These are phyloP conservation scores for Parasteatoda lunata DNA, from an alignment of 2,888 invertebrate genomes.

Conservation along the genomic window DNA sequence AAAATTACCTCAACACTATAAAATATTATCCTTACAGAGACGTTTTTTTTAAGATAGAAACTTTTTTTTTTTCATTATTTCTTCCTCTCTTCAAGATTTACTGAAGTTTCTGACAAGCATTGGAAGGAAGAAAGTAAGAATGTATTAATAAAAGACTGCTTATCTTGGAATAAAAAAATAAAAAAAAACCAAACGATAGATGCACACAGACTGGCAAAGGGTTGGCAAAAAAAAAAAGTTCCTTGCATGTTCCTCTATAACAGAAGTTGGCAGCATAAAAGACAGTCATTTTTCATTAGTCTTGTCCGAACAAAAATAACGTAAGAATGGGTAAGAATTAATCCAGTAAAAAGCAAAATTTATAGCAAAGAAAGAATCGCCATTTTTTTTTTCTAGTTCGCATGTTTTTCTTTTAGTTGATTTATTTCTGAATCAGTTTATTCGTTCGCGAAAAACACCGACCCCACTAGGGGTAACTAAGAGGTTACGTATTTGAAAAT, in stretches of 20 bases:
- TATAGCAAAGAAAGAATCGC: not conserved
- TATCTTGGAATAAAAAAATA: slow-evolving; percentile 4
- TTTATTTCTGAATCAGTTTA: not conserved
- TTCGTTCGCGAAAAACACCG: not conserved
- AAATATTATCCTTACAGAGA: not conserved
- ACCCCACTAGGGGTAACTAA: not conserved
- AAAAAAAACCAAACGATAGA: not conserved
- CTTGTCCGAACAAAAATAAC: slow-evolving; percentile 1
- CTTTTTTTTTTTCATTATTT: not conserved
- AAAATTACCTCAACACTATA: not conserved
- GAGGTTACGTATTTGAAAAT: not conserved
- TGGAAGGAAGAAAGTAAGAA: slow-evolving; percentile 10
- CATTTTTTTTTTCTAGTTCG: not conserved
- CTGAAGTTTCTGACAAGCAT: slow-evolving; percentile 16
- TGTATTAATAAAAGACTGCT: slow-evolving; percentile 43
- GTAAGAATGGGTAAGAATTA: slow-evolving; percentile 4
- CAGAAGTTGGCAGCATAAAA: slow-evolving; percentile 20
- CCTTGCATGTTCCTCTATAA: slow-evolving; percentile 17
- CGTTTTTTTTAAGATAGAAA: slow-evolving; percentile 3
- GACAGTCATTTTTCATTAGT: slow-evolving; percentile 25
- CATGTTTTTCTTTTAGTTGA: not conserved
- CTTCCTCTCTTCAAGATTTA: slow-evolving; percentile 5
- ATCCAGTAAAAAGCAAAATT: slow-evolving; percentile 4
- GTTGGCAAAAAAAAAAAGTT: not conserved
- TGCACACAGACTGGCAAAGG: not conserved